Percentiles rank a stretch among this genome's conserved stretches.
Conservation (phyloP, 2,888 invertebrate genomes). For the Agrotis clavis region DNA sequence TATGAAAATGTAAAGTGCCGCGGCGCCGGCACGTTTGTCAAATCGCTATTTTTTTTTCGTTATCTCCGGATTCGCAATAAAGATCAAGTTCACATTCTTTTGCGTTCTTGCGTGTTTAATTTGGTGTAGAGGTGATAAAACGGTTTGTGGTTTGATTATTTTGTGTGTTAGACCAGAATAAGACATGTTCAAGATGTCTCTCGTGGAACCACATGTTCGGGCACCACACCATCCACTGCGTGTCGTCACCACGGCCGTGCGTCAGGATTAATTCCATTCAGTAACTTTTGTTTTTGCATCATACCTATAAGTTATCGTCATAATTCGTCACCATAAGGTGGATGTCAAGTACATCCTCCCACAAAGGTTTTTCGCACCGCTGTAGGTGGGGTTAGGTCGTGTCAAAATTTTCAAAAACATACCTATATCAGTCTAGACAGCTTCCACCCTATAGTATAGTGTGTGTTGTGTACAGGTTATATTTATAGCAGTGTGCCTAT, state of each 20-base stretch:
- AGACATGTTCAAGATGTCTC: constrained; percentile 86
- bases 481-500: constrained; percentile 42
- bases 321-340: constrained; percentile 60
- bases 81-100: constrained; percentile 75
- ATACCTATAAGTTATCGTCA: constrained; percentile 51
- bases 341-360: constrained; percentile 56
- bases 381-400: constrained; percentile 86
- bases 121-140: constrained; percentile 71
- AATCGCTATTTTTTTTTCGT: constrained; percentile 82
- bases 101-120: constrained; percentile 67
- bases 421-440: constrained; percentile 48
- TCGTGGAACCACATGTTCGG: constrained; percentile 87
- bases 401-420: constrained; percentile 64
- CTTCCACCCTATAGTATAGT: constrained; percentile 29
- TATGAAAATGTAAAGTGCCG: constrained; percentile 80
- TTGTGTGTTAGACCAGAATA: constrained; percentile 73
- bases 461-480: constrained; percentile 57
- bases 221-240: constrained; percentile 76
- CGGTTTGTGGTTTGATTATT: constrained; percentile 75
- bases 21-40: constrained; percentile 90
- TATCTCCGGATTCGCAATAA: constrained; percentile 75
- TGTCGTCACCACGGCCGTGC: constrained; percentile 71
- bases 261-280: constrained; percentile 72
- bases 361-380: constrained; percentile 73
- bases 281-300: constrained; percentile 52